A percentile compares a stretch with the other conserved stretches of the same genome.
phyloP scores from a whole-genome alignment of 2,113 vertebrate genomes.

The Toxotes chatareus region DNA sequence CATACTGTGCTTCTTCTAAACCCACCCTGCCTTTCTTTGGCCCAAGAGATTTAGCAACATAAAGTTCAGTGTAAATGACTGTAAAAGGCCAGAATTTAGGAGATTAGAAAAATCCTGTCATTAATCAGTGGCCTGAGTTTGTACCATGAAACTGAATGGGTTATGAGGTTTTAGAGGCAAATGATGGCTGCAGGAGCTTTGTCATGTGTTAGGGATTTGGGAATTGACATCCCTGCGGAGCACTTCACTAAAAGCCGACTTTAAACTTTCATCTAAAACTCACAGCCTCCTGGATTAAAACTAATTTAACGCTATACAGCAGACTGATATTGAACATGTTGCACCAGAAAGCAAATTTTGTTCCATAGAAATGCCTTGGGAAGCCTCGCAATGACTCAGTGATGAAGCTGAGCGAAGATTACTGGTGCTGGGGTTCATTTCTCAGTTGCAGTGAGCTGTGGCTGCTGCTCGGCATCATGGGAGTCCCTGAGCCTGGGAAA shows the following conservation, averaged over 20 bases:
- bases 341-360: constrained; percentile 46
- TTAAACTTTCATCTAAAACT: constrained; percentile 58
- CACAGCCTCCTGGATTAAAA: constrained; percentile 63
- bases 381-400: constrained; percentile 30
- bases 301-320: constrained; percentile 49
- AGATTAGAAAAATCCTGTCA: constrained; percentile 9
- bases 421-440: constrained; percentile 49
- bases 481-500: constrained; percentile 24
- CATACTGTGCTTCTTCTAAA: neutral
- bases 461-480: constrained; percentile 23
- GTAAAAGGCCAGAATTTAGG: neutral
- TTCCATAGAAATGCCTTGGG: constrained; percentile 29
- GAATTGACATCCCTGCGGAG: constrained; percentile 46
- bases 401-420: constrained; percentile 57
- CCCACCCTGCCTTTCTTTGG: neutral
- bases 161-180: constrained; percentile 26
- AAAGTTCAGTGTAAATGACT: neutral
- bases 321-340: constrained; percentile 38
- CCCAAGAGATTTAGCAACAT: neutral
- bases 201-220: constrained; percentile 33
- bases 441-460: constrained; percentile 41
- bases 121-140: constrained; percentile 26
- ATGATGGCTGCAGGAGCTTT: constrained; percentile 33
- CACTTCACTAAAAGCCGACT: constrained; percentile 43
- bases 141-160: neutral